Conservation (phyloP, 2,113 vertebrate species). For the Camelus dromedarius region DNA sequence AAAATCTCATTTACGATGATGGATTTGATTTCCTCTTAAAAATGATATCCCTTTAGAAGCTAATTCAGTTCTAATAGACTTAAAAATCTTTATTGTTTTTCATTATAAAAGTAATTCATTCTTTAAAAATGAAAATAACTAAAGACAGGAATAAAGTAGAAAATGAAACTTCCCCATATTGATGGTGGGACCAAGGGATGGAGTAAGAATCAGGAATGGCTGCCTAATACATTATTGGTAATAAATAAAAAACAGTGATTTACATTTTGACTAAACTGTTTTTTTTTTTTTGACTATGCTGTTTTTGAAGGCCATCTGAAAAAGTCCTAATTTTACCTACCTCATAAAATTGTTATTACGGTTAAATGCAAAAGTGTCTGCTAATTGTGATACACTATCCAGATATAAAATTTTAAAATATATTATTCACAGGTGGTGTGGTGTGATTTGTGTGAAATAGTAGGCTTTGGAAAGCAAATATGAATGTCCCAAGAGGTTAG, state of each 20-base stretch:
- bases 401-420: slow-evolving; percentile 1
- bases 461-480: slow-evolving; percentile 37
- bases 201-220: neutral
- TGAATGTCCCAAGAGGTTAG: neutral
- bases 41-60: neutral
- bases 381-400: neutral
- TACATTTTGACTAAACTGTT: slow-evolving; percentile 30
- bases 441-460: slow-evolving; percentile 29
- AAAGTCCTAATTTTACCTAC: slow-evolving; percentile 21
- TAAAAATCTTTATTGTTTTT: neutral
- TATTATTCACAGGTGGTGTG: neutral
- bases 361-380: slow-evolving; percentile 13
- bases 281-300: slow-evolving; percentile 8
- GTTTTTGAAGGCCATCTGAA: slow-evolving; percentile 8
- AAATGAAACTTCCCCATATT: slow-evolving; percentile 5
- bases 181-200: neutral
- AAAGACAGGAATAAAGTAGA: neutral
- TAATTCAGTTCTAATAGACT: slow-evolving; percentile 36
- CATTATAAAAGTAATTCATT: slow-evolving; percentile 23
- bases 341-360: neutral
- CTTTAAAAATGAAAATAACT: slow-evolving; percentile 38
- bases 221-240: neutral
- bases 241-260: neutral
- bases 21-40: neutral
- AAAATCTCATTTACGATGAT: slow-evolving; percentile 21